Conservation (phyloP, 1,140 invertebrate species). For the Drosophila nigromelanica region DNA sequence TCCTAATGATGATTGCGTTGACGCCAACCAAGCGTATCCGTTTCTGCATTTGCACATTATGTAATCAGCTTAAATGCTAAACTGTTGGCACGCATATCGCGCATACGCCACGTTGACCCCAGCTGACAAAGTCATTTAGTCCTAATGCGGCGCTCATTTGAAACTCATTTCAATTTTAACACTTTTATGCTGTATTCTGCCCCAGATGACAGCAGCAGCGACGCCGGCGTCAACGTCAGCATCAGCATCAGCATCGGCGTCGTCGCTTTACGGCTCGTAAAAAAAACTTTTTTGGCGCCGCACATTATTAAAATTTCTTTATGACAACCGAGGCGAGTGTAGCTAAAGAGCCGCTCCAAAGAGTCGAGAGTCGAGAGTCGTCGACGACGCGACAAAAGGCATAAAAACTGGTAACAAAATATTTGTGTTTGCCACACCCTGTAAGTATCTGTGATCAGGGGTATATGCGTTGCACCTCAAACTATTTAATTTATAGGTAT, state of each 20-base stretch:
- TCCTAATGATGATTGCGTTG: background rate
- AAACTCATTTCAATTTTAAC: slow-evolving; percentile 79
- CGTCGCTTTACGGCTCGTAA: slow-evolving; percentile 66
- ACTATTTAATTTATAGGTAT: background rate
- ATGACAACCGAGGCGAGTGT: slow-evolving; percentile 69
- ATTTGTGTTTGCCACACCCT: slow-evolving; percentile 62
- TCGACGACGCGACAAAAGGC: slow-evolving; percentile 73
- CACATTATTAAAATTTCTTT: slow-evolving; percentile 83
- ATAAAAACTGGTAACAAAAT: slow-evolving; percentile 82
- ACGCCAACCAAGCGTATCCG: background rate
- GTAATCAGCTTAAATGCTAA: slow-evolving; percentile 50
- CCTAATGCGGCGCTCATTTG: slow-evolving; percentile 58
- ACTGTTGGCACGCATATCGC: slow-evolving; percentile 34
- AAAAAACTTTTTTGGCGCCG: slow-evolving; percentile 80
- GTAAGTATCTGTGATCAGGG: background rate
- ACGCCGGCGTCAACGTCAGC: slow-evolving; percentile 3
- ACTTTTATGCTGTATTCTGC: slow-evolving; percentile 61
- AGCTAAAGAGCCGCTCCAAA: slow-evolving; percentile 53
- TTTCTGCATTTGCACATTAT: slow-evolving; percentile 3
- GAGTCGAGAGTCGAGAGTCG: slow-evolving; percentile 29
- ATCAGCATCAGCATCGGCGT: slow-evolving; percentile 3
- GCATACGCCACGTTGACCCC: slow-evolving; percentile 67
- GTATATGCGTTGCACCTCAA: background rate
- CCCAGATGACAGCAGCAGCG: slow-evolving; percentile 4
- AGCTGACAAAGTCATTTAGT: slow-evolving; percentile 58